Evolutionary conservation across 2,888 invertebrate genomes (phyloP).

Genomic region (Agonum fuliginosum): DNA sequence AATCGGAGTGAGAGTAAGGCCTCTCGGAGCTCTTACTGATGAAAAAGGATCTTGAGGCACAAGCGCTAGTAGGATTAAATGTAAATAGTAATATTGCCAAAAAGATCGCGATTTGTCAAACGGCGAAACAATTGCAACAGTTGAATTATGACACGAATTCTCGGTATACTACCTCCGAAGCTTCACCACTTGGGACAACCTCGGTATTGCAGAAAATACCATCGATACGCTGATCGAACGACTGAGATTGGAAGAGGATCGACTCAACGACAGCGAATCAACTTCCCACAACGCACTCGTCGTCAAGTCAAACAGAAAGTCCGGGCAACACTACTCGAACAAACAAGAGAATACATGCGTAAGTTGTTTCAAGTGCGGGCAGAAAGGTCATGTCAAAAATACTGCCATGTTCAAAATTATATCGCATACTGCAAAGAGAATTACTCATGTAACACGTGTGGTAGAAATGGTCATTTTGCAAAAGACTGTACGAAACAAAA

Average conservation of each 20-base stretch:
- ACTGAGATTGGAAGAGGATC: constrained; percentile 52
- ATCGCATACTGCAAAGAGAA: constrained; percentile 51
- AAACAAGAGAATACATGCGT: background rate
- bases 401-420: too few relatives aligned
- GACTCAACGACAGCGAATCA: constrained; percentile 23
- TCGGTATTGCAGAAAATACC: constrained; percentile 38
- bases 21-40: too few relatives aligned
- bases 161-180: constrained; percentile 55
- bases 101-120: too few relatives aligned
- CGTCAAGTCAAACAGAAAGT: constrained; percentile 12
- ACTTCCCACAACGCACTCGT: constrained; percentile 15
- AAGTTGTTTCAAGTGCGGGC: constrained; percentile 27
- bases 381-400: constrained; percentile 49
- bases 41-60: too few relatives aligned
- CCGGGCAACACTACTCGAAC: background rate
- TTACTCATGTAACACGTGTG: constrained; percentile 51
- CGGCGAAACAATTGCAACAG: too few relatives aligned
- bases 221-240: constrained; percentile 54
- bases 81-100: too few relatives aligned
- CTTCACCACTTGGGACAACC: constrained; percentile 55
- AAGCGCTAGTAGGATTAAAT: too few relatives aligned
- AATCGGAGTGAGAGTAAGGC: too few relatives aligned
- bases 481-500: constrained; percentile 52
- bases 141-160: constrained; percentile 59
- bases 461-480: too few relatives aligned